phyloP scores from a whole-genome alignment of 2,888 invertebrate genomes.

The Eristalis arbustorum region DNA sequence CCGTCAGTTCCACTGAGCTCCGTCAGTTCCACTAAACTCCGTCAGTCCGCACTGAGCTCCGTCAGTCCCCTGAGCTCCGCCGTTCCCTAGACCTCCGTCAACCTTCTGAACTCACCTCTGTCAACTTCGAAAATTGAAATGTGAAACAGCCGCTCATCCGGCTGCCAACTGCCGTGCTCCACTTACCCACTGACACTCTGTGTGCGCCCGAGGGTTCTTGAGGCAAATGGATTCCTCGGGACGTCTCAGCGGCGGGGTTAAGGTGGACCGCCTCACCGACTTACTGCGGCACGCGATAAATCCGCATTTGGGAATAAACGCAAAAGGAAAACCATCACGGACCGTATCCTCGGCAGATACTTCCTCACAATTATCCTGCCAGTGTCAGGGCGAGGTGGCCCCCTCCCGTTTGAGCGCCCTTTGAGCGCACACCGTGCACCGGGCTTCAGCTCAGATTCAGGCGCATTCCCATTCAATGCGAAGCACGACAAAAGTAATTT shows the following conservation, averaged over 20 bases:
- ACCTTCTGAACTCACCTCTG: no score
- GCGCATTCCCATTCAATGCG: constrained; percentile 40
- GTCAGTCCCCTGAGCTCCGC: no score
- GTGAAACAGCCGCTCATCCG: constrained; percentile 28
- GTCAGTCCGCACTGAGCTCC: no score
- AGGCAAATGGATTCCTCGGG: constrained; percentile 33
- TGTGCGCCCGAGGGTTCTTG: constrained; percentile 27
- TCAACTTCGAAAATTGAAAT: constrained; percentile 35
- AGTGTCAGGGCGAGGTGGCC: constrained; percentile 51
- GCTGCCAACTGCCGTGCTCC: constrained; percentile 50
- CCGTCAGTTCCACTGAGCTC: no score
- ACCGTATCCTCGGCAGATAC: constrained; percentile 7
- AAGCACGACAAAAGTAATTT: constrained; percentile 65
- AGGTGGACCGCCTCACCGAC: constrained; percentile 32
- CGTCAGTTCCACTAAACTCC: no score
- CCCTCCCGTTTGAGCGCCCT: background rate
- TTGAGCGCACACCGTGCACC: background rate
- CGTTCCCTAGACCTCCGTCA: no score
- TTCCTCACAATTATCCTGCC: constrained; percentile 36
- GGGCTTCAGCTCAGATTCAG: constrained; percentile 20
- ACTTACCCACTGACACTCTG: constrained; percentile 68
- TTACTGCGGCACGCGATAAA: constrained; percentile 51
- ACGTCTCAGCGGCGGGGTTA: constrained; percentile 27
- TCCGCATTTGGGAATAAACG: constrained; percentile 42
- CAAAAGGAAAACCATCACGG: background rate